Conservation (phyloP, 2,113 vertebrate species). For the Dissostichus mawsoni region DNA sequence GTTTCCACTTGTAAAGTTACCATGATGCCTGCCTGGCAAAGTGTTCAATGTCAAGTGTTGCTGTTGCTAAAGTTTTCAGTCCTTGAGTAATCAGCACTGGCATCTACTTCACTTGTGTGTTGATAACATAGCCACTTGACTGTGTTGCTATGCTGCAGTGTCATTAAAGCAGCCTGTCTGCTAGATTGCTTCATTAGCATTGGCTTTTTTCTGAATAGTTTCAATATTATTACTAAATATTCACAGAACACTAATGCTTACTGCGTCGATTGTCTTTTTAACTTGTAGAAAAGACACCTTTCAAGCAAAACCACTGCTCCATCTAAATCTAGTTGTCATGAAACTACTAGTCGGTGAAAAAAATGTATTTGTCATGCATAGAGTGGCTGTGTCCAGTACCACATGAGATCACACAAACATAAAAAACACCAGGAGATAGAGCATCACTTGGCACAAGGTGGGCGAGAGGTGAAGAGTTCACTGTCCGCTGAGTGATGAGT, state of each 20-base stretch:
- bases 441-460: conserved; percentile 2
- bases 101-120: background rate
- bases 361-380: background rate
- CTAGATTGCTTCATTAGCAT: background rate
- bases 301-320: too few species aligned
- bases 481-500: conserved; percentile 9
- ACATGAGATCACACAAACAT: background rate
- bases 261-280: background rate
- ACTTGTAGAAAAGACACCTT: background rate
- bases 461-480: conserved; percentile 39
- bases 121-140: conserved; percentile 1
- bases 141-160: conserved; percentile 6
- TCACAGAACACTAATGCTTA: background rate
- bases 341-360: background rate
- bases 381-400: background rate
- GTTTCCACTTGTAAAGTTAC: background rate
- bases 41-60: background rate
- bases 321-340: background rate
- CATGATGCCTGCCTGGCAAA: background rate
- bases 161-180: conserved; percentile 6
- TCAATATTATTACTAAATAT: background rate
- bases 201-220: background rate
- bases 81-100: conserved; percentile 6
- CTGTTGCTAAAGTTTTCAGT: background rate
- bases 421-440: background rate